Conservation (phyloP, 2,888 invertebrate genomes). For the Scrobipalpa costella region DNA sequence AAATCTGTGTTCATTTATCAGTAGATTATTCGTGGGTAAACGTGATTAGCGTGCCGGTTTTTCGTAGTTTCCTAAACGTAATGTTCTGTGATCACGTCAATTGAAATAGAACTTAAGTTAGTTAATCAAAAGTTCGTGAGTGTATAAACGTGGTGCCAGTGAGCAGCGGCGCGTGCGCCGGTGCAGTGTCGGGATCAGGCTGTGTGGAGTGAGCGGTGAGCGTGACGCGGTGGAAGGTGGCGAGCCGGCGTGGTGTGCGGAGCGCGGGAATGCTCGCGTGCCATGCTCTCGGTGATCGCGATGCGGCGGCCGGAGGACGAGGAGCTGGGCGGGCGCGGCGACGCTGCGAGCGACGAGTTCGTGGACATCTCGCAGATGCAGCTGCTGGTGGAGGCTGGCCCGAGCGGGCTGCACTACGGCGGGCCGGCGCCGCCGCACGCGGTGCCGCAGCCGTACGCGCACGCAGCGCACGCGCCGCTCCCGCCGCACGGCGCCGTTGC, state of each 20-base stretch:
- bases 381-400: constrained; percentile 84
- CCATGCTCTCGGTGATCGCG: constrained; percentile 84
- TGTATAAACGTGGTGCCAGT: constrained; percentile 33
- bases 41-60: constrained; percentile 56
- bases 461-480: constrained; percentile 49
- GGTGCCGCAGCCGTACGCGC: constrained; percentile 69
- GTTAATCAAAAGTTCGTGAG: constrained; percentile 24
- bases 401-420: constrained; percentile 74
- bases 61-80: constrained; percentile 59
- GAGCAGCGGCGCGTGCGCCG: constrained; percentile 45
- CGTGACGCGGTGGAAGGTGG: constrained; percentile 37
- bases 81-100: constrained; percentile 77
- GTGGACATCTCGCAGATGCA: constrained; percentile 92
- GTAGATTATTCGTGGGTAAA: constrained; percentile 63
- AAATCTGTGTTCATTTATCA: constrained; percentile 78
- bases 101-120: constrained; percentile 59
- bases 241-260: constrained; percentile 59
- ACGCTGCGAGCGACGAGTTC: constrained; percentile 84
- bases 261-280: constrained; percentile 76
- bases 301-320: constrained; percentile 89
- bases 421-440: constrained; percentile 74
- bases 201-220: constrained; percentile 41
- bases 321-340: constrained; percentile 76
- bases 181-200: constrained; percentile 34
- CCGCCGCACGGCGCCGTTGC: constrained; percentile 50